Conservation (phyloP, 2,888 invertebrate genomes). For the Sarcophaga variegata region DNA sequence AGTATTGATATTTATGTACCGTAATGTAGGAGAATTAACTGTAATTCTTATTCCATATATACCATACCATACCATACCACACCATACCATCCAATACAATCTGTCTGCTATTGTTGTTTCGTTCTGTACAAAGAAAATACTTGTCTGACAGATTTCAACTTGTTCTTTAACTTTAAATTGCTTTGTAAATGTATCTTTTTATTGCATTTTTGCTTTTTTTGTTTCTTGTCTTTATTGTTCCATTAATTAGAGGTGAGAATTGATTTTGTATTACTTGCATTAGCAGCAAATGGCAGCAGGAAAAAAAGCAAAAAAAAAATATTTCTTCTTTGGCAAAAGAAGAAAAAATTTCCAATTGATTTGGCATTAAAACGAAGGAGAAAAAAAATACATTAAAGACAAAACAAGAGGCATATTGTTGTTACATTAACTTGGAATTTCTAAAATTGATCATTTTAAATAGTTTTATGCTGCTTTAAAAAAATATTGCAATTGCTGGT, state of each 20-base stretch:
- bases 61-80: not conserved
- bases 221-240: conserved; percentile 2
- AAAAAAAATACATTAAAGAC: not conserved
- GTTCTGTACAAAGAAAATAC: conserved; percentile 3
- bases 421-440: not conserved
- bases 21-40: conserved; percentile 36
- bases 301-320: not conserved
- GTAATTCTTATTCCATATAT: not conserved
- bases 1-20: conserved; percentile 17
- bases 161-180: conserved; percentile 1
- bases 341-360: conserved; percentile 31
- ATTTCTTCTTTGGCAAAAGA: conserved; percentile 5
- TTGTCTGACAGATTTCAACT: conserved; percentile 22
- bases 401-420: not conserved
- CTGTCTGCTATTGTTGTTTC: conserved; percentile 5
- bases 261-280: conserved; percentile 37
- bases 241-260: conserved; percentile 44
- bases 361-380: not conserved
- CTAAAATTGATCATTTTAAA: conserved; percentile 32
- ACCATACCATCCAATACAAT: not conserved
- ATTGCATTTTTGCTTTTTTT: not conserved
- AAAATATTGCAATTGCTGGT: not conserved
- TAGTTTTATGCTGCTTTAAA: conserved; percentile 18
- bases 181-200: not conserved
- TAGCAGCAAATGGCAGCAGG: too few relatives aligned